Conservation (phyloP, 2,113 vertebrate genomes). For the Ellobius talpinus region DNA sequence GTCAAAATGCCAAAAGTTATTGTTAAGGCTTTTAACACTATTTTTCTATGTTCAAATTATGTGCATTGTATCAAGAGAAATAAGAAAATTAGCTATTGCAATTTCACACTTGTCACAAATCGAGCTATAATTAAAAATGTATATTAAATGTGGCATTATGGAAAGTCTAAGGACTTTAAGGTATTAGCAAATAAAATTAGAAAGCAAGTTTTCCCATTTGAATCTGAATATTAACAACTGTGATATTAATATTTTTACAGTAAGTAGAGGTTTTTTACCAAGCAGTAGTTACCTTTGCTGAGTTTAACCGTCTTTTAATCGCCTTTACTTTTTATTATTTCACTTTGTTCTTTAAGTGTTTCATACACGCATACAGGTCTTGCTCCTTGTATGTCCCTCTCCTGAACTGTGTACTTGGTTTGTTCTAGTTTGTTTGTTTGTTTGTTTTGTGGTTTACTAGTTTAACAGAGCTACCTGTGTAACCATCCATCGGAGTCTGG, state of each 20-base stretch:
- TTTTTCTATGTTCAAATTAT: conserved; percentile 40
- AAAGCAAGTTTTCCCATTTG: not conserved
- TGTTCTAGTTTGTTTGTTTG: no score
- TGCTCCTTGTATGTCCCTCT: not conserved
- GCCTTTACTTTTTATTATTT: not conserved
- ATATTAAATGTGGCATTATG: not conserved
- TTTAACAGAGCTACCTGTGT: not conserved
- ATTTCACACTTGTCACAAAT: not conserved
- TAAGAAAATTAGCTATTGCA: not conserved
- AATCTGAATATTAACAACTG: not conserved
- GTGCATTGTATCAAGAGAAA: conserved; percentile 34
- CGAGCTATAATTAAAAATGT: not conserved
- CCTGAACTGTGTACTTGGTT: not conserved
- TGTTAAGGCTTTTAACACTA: not conserved
- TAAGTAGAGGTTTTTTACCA: not conserved
- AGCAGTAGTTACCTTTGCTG: not conserved
- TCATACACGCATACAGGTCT: not conserved
- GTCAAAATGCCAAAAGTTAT: conserved; percentile 47
- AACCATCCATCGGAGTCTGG: no score
- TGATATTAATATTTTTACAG: not conserved
- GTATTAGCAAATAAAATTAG: conserved; percentile 29
- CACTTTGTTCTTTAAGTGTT: not conserved
- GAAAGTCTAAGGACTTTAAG: not conserved
- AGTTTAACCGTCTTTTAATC: not conserved
- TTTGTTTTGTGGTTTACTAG: not conserved